Percentiles rank a stretch among this genome's conserved stretches.
These are phyloP conservation scores for Melanostigma gelatinosum DNA, from an alignment of 2,113 vertebrate species.

Conservation along the genomic window DNA sequence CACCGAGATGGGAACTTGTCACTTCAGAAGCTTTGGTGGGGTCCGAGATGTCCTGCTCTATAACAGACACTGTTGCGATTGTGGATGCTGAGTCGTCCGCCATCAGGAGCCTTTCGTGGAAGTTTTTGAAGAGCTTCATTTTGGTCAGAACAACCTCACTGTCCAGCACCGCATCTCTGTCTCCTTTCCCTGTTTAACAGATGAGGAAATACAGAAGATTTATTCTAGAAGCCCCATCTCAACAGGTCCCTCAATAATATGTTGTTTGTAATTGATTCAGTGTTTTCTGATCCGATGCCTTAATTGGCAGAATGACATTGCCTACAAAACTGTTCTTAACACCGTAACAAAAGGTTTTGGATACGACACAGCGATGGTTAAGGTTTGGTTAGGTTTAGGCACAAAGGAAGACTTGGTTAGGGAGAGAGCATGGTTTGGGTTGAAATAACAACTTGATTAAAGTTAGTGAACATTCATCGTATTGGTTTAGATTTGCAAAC, in stretches of 20 bases:
- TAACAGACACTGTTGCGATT: constrained; percentile 52
- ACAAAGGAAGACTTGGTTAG: background rate
- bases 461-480: background rate
- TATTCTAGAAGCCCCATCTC: background rate
- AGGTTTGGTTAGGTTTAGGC: background rate
- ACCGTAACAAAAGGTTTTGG: background rate
- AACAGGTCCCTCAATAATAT: background rate
- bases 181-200: constrained; percentile 83
- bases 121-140: constrained; percentile 85
- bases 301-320: background rate
- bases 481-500: background rate
- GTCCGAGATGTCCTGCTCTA: constrained; percentile 62
- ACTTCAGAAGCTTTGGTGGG: constrained; percentile 38
- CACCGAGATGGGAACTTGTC: constrained; percentile 18
- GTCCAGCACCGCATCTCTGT: constrained; percentile 76
- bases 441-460: background rate
- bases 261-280: background rate
- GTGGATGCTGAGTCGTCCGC: constrained; percentile 66
- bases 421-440: background rate
- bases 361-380: background rate
- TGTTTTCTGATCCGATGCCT: background rate
- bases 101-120: constrained; percentile 70
- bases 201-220: constrained; percentile 39
- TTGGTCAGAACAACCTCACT: constrained; percentile 88
- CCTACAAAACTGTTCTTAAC: background rate